Conservation (phyloP, 2,113 vertebrate species). For the Cyanoliseus patagonus region DNA sequence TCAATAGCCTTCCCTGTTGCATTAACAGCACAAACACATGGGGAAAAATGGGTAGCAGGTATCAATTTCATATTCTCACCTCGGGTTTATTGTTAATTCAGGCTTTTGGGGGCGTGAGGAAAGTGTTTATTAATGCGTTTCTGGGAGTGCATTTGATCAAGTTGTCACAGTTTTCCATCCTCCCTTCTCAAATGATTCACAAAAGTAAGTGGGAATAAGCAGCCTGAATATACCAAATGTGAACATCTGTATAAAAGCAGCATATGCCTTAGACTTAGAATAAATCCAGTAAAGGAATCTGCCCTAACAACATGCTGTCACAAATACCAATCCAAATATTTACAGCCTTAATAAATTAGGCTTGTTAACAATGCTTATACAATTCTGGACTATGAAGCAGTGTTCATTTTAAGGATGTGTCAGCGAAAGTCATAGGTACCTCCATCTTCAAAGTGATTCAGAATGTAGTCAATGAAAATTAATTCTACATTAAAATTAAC, state of each 20-base stretch:
- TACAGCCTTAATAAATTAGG: neutral
- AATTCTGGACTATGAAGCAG: conserved; percentile 5
- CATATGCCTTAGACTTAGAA: neutral
- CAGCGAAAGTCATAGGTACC: neutral
- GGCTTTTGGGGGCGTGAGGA: neutral
- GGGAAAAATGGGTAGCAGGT: neutral
- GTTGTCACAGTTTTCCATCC: conserved; percentile 2
- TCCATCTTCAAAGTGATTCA: conserved; percentile 41
- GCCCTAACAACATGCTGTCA: neutral
- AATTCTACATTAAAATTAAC: conserved; percentile 13
- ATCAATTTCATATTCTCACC: neutral
- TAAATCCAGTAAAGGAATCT: neutral
- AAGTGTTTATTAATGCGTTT: conserved; percentile 11
- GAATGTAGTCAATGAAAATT: conserved; percentile 12
- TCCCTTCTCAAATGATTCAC: conserved; percentile 26
- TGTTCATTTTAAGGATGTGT: neutral
- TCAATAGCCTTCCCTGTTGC: neutral
- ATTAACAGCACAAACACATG: neutral
- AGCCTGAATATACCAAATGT: neutral
- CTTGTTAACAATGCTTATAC: conserved; percentile 12
- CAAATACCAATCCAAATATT: conserved; percentile 14
- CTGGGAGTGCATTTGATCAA: neutral
- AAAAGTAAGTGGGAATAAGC: neutral
- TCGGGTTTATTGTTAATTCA: neutral
- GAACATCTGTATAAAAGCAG: conserved; percentile 24